Percentiles rank a stretch among this genome's conserved stretches.
Conservation (phyloP, 2,797 vertebrate genomes). For the Tenualosa ilisha region DNA sequence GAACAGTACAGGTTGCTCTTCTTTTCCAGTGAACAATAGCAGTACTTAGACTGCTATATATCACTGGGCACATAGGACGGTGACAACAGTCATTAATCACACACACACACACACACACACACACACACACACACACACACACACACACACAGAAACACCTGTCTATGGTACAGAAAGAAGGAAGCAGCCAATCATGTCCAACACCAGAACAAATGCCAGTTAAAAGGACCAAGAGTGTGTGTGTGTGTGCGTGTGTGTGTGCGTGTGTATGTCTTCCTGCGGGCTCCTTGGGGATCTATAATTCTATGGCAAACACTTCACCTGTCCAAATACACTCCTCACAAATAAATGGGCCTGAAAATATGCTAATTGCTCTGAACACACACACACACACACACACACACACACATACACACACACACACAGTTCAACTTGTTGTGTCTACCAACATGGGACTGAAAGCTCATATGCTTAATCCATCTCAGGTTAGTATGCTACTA, state of each 20-base stretch:
- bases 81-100: slow-evolving; percentile 47
- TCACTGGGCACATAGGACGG: slow-evolving; percentile 46
- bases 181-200: background rate
- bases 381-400: no score
- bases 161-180: background rate
- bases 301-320: background rate
- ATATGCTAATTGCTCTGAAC: background rate
- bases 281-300: background rate
- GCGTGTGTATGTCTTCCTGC: background rate
- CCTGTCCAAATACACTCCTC: background rate
- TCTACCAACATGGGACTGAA: no score
- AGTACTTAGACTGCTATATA: slow-evolving; percentile 53
- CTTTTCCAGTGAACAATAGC: slow-evolving; percentile 47
- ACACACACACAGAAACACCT: no score
- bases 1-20: slow-evolving; percentile 35
- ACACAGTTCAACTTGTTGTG: background rate
- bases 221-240: background rate
- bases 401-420: slow-evolving; percentile 1
- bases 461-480: no score
- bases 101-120: slow-evolving; percentile 31
- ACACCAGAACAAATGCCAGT: background rate
- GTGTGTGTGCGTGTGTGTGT: slow-evolving; percentile 15
- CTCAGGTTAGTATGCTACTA: no score
- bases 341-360: background rate
- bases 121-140: no score